Evolutionary conservation across 2,797 vertebrate genomes (phyloP), one percentile per base, ranked within the genome.

Genomic region (Erethizon dorsatum): DNA sequence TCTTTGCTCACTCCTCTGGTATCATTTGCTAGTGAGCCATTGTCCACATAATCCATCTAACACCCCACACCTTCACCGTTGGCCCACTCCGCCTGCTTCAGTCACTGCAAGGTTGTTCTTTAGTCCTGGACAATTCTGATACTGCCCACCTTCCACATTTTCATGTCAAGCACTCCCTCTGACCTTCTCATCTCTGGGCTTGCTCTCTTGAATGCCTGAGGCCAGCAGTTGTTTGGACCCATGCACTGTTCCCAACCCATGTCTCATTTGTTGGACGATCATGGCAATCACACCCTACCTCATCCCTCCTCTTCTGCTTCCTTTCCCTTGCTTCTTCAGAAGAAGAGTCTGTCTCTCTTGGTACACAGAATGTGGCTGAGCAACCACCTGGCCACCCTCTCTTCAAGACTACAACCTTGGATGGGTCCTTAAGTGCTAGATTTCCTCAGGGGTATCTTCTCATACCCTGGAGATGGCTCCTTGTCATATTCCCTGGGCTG

Each of bases 101-200:
- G 52, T 8, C 20, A 15, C 37, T n/a, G 15, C 26, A 31, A 41
- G 75, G 50, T 12, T n/a, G 4, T 45, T 47, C 28, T 75, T 6
- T 31, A 22, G 54, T 33, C 20, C 0, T 17, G 18, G 33, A 6
- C 15, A 20, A 5, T 28, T 45, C 26, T 20, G 1, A 9, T 2
- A 7, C 11, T 2, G 15, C 18, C 11, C 52, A 24, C 15, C 24
- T 20, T 26, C 17, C 3, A n/a, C 11, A 10, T 18, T 24, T 75
- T 57, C 20, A 41, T 24, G 59, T 26, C 26, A 57, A 10, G 52
- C 0, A 6, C 28, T 14, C 5, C 26, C 6, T 67, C 26, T 54
- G 65, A 50, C 28, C 31, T 5, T 20, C 13, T 61, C 41, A 31
- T 41, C 65, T 31, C 57, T 3, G 2, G 79, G 33, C 28, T 52